Evolutionary conservation across 1,140 invertebrate species (phyloP).

Genomic region (Ectropis grisescens): DNA sequence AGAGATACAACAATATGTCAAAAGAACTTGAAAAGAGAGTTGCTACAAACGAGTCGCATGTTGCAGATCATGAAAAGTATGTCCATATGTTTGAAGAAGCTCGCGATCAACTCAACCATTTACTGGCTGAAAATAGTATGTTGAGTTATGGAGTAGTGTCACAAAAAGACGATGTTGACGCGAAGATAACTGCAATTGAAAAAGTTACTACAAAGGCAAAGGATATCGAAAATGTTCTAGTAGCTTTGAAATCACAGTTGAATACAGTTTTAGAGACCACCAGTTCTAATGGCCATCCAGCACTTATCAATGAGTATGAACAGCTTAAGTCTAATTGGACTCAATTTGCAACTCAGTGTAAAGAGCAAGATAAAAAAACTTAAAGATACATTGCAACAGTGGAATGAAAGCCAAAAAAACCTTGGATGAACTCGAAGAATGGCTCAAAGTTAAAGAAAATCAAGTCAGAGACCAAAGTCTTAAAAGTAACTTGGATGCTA

Average conservation of each 20-base stretch:
- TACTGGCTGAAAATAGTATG: slow-evolving; percentile 77
- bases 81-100: slow-evolving; percentile 82
- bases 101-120: slow-evolving; percentile 79
- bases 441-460: slow-evolving; percentile 88
- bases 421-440: slow-evolving; percentile 82
- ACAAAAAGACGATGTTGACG: slow-evolving; percentile 82
- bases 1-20: slow-evolving; percentile 78
- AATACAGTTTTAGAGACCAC: slow-evolving; percentile 84
- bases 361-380: slow-evolving; percentile 77
- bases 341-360: slow-evolving; percentile 80
- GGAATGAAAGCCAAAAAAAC: slow-evolving; percentile 84
- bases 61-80: slow-evolving; percentile 86
- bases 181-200: slow-evolving; percentile 80
- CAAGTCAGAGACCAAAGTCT: slow-evolving; percentile 91
- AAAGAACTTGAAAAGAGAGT: slow-evolving; percentile 79
- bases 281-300: slow-evolving; percentile 81
- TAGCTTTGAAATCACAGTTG: slow-evolving; percentile 79
- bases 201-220: slow-evolving; percentile 80
- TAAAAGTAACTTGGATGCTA: slow-evolving; percentile 87
- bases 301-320: slow-evolving; percentile 81
- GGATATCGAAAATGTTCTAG: slow-evolving; percentile 81
- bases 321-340: slow-evolving; percentile 83
- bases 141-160: slow-evolving; percentile 78
- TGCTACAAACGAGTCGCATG: slow-evolving; percentile 77
- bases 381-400: slow-evolving; percentile 79